Evolutionary conservation across 2,888 invertebrate species (phyloP).

Genomic region (Tipula helvola): DNA sequence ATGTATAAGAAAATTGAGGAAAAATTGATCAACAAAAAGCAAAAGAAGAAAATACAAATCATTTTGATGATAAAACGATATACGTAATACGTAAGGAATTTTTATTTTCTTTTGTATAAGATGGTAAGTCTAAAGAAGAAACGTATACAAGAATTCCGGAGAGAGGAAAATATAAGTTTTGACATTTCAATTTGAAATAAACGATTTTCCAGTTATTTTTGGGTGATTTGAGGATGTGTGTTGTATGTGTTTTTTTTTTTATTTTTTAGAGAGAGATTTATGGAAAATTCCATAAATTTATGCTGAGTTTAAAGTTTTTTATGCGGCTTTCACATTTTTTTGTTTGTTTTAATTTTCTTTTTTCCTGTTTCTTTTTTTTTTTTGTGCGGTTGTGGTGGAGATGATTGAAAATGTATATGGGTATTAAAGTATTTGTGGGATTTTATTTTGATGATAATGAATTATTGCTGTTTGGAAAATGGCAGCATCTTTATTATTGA

Average conservation of each 20-base stretch:
- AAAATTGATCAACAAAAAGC: neutral
- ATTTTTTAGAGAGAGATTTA: neutral
- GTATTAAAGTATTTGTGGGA: neutral
- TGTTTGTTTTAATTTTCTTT: neutral
- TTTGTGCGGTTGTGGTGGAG: neutral
- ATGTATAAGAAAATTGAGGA: neutral
- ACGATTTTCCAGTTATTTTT: neutral
- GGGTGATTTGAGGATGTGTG: neutral
- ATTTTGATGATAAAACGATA: constrained; percentile 4
- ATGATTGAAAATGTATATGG: neutral
- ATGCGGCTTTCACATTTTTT: neutral
- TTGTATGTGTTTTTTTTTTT: neutral
- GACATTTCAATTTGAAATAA: constrained; percentile 7
- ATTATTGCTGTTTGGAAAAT: neutral
- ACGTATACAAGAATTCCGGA: neutral
- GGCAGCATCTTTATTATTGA: neutral
- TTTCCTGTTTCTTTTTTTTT: neutral
- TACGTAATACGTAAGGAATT: neutral
- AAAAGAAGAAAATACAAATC: neutral
- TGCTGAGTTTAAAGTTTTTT: neutral
- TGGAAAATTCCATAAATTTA: neutral
- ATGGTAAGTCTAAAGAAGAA: neutral
- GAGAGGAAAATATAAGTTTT: constrained; percentile 5
- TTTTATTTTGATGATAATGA: constrained; percentile 4
- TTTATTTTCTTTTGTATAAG: neutral